These are phyloP conservation scores for Ochotona curzoniae DNA, from an alignment of 2,113 vertebrate species.

Conservation along the genomic window DNA sequence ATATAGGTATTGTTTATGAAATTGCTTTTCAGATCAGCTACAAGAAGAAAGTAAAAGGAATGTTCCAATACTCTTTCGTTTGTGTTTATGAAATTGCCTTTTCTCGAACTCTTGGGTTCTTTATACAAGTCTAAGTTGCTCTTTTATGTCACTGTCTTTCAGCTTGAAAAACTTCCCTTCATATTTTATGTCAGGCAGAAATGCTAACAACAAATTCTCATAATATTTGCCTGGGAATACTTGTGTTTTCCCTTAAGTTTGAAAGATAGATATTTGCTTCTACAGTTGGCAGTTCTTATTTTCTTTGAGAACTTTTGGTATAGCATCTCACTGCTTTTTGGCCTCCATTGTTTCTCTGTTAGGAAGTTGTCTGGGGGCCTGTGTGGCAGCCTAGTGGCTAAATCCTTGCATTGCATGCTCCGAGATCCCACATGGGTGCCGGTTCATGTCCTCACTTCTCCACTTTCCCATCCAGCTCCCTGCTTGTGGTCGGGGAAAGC, in stretches of 20 bases:
- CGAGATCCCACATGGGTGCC: no score
- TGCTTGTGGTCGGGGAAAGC: no score
- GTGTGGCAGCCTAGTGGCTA: no score
- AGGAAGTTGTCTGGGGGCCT: not conserved
- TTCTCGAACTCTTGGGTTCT: not conserved
- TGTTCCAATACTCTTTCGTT: not conserved
- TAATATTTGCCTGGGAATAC: not conserved
- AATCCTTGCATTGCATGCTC: no score
- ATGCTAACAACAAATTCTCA: not conserved
- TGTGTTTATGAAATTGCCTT: constrained; percentile 14
- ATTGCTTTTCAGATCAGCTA: constrained; percentile 43
- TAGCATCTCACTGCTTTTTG: not conserved
- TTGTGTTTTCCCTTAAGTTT: constrained; percentile 27
- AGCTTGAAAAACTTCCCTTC: not conserved
- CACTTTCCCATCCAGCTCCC: no score
- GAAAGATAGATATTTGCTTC: constrained; percentile 24
- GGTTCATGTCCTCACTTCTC: no score
- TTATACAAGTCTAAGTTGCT: constrained; percentile 12
- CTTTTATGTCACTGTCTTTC: not conserved
- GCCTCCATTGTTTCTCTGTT: not conserved
- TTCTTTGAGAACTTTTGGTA: not conserved
- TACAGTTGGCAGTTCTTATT: not conserved
- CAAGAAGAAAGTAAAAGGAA: not conserved
- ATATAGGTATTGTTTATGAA: not conserved
- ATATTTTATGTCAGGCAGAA: not conserved